Conservation (phyloP, 2,797 vertebrate species). For the Ammospiza maritima region DNA sequence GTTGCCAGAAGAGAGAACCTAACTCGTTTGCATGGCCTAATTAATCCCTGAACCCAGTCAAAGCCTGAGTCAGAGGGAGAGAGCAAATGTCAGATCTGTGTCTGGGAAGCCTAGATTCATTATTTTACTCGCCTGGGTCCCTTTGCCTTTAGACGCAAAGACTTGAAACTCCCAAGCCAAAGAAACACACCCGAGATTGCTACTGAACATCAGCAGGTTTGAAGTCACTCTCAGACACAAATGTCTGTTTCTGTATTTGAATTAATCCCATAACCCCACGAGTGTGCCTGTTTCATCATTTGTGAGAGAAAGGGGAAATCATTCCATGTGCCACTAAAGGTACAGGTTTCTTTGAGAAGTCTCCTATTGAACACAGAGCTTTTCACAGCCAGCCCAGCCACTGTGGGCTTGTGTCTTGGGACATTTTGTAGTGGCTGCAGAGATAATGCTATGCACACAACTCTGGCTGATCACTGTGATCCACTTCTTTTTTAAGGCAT, state of each 20-base stretch:
- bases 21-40: constrained; percentile 45
- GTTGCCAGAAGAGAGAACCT: constrained; percentile 59
- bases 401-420: background rate
- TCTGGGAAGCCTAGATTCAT: constrained; percentile 41
- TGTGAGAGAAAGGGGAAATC: background rate
- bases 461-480: constrained; percentile 8
- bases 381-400: constrained; percentile 10
- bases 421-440: background rate
- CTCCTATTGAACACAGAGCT: background rate
- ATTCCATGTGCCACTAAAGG: background rate
- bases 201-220: constrained; percentile 18
- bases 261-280: constrained; percentile 12
- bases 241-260: constrained; percentile 16
- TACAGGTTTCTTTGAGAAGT: constrained; percentile 2
- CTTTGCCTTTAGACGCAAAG: constrained; percentile 22
- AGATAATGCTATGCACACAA: background rate
- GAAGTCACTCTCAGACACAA: constrained; percentile 10
- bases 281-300: background rate
- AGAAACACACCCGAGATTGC: constrained; percentile 2
- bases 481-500: constrained; percentile 19
- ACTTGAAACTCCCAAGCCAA: constrained; percentile 12
- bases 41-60: constrained; percentile 58
- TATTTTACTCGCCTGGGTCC: constrained; percentile 30
- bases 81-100: constrained; percentile 29
- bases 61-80: constrained; percentile 41